A percentile compares a stretch with the other conserved stretches of the same genome.
phyloP scores from a whole-genome alignment of 64 coral and sea anemone genomes.

The Platygyra sinensis region DNA sequence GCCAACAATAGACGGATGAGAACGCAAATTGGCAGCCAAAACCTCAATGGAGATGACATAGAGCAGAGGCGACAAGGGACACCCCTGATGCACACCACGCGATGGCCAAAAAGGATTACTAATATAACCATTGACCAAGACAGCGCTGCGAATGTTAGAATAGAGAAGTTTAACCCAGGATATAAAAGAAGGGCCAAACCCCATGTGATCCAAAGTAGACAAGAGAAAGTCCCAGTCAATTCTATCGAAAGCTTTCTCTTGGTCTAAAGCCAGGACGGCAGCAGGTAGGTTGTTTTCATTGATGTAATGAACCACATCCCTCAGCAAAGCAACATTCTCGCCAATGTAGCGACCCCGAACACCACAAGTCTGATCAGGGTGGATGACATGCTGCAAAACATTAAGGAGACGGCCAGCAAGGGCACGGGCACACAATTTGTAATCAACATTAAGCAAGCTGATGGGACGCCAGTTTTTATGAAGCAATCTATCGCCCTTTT shows the following conservation, averaged over 20 bases:
- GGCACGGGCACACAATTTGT: conserved; percentile 21
- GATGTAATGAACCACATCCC: too few relatives aligned
- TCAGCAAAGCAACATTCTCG: background rate
- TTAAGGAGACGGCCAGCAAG: conserved; percentile 38
- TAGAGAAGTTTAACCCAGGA: conserved; percentile 21
- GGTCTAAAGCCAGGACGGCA: conserved; percentile 7
- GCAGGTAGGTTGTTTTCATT: background rate
- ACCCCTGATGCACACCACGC: conserved; percentile 65
- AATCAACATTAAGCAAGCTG: conserved; percentile 6
- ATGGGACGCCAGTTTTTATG: conserved; percentile 29
- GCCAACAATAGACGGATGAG: background rate
- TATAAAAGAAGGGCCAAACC: conserved; percentile 38
- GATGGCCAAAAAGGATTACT: conserved; percentile 9
- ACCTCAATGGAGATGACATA: conserved; percentile 45
- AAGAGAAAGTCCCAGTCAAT: conserved; percentile 52
- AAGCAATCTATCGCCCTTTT: background rate
- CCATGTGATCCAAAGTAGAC: background rate
- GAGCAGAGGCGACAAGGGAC: conserved; percentile 34
- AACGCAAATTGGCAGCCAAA: background rate
- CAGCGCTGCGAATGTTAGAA: background rate
- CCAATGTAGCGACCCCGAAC: conserved; percentile 31
- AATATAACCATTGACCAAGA: conserved; percentile 25
- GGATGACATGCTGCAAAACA: background rate
- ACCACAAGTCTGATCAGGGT: conserved; percentile 21
- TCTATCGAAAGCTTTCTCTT: conserved; percentile 52